Conservation (phyloP, 2,113 vertebrate genomes). For the Anoplopoma fimbria region DNA sequence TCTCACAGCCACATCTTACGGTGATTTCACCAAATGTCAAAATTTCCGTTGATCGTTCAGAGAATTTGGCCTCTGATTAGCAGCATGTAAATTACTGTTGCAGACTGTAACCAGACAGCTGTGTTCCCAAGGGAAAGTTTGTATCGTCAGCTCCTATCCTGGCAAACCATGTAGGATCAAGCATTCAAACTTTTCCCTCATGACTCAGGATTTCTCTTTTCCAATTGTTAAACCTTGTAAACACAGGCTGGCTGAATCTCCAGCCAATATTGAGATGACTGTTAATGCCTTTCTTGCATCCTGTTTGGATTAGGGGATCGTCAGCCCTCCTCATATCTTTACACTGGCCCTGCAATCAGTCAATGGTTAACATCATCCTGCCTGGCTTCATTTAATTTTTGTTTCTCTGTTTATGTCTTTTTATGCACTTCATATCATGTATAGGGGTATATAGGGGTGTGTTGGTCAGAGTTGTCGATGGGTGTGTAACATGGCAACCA, state of each 20-base stretch:
- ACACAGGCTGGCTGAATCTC: background rate
- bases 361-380: background rate
- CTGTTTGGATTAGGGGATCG: background rate
- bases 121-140: conserved; percentile 65
- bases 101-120: conserved; percentile 56
- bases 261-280: conserved; percentile 9
- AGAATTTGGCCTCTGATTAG: conserved; percentile 34
- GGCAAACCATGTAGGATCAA: conserved; percentile 50
- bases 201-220: conserved; percentile 46
- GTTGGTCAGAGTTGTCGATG: background rate
- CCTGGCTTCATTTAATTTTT: background rate
- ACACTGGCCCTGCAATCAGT: background rate
- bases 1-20: conserved; percentile 2
- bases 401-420: background rate
- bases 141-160: conserved; percentile 20
- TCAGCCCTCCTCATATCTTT: background rate
- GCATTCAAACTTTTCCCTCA: conserved; percentile 34
- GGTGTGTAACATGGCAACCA: background rate
- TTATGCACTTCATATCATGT: background rate
- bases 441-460: background rate
- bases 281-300: conserved; percentile 1
- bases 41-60: conserved; percentile 14
- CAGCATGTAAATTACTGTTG: conserved; percentile 41
- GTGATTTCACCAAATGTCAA: conserved; percentile 29
- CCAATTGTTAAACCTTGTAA: background rate